Conservation (phyloP, 2,113 vertebrate species). For the Monopterus albus region DNA sequence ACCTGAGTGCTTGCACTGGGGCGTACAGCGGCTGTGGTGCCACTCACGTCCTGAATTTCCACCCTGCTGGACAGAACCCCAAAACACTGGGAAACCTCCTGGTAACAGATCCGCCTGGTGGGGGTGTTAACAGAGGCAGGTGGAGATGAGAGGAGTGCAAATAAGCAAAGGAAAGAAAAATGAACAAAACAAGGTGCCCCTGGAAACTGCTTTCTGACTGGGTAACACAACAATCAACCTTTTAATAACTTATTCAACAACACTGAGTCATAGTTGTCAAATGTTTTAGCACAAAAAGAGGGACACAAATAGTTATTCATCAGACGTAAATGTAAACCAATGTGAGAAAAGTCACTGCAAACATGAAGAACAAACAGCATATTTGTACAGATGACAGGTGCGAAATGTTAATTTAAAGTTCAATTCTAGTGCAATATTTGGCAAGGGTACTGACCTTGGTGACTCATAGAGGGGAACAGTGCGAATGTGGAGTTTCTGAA, state of each 20-base stretch:
- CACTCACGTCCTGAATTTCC: conserved; percentile 95
- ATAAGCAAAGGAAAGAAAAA: background rate
- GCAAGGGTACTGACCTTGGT: conserved; percentile 86
- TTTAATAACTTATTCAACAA: conserved; percentile 20
- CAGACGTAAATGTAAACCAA: background rate
- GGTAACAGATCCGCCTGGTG: conserved; percentile 96
- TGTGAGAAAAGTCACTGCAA: background rate
- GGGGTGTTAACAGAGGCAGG: background rate
- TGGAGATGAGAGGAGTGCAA: background rate
- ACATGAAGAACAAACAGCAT: background rate
- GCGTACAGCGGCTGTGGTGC: conserved; percentile 90
- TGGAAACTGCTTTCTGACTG: conserved; percentile 6
- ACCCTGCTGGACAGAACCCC: conserved; percentile 96
- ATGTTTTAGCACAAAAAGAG: background rate
- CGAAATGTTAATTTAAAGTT: conserved; percentile 1
- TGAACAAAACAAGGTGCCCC: background rate
- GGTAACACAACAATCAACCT: background rate
- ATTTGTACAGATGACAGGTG: conserved; percentile 14
- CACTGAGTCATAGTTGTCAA: background rate
- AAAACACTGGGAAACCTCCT: conserved; percentile 97
- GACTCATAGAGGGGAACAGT: conserved; percentile 97
- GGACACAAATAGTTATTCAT: background rate
- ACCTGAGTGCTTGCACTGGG: conserved; percentile 99
- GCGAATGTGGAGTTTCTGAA: conserved; percentile 98
- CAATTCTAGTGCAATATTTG: background rate